Conservation (phyloP, 2,888 invertebrate species). For the Leptothorax acervorum region DNA sequence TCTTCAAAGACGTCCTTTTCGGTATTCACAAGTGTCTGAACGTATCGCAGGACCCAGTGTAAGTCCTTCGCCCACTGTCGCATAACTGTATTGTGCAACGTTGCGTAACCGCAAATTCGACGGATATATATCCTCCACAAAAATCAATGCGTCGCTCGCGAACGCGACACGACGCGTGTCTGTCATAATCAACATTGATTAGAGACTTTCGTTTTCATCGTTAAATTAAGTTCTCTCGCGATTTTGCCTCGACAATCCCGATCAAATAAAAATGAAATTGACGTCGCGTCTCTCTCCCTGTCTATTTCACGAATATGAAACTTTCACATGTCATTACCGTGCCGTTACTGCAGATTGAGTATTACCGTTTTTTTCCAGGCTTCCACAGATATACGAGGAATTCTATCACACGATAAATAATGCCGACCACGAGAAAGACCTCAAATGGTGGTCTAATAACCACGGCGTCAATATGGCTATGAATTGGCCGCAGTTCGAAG, state of each 20-base stretch:
- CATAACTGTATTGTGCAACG: neutral
- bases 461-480: conserved; percentile 99
- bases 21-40: conserved; percentile 98
- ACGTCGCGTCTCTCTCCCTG: neutral
- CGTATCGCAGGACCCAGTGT: conserved; percentile 97
- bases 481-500: conserved; percentile 99
- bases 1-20: conserved; percentile 98
- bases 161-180: neutral
- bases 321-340: neutral
- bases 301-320: conserved; percentile 1
- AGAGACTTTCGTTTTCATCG: neutral
- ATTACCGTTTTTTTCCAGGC: conserved; percentile 87
- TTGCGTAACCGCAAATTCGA: neutral
- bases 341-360: neutral
- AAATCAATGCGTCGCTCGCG: neutral
- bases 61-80: conserved; percentile 82
- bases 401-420: conserved; percentile 97
- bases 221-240: neutral
- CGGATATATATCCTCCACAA: neutral
- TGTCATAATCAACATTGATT: conserved; percentile 11
- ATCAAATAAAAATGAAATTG: conserved; percentile 12
- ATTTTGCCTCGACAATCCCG: conserved; percentile 4
- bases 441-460: conserved; percentile 99
- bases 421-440: conserved; percentile 97
- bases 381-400: conserved; percentile 98